These are phyloP conservation scores for Ciconia nigra DNA, from an alignment of 2,797 vertebrate species.

Conservation along the genomic window DNA sequence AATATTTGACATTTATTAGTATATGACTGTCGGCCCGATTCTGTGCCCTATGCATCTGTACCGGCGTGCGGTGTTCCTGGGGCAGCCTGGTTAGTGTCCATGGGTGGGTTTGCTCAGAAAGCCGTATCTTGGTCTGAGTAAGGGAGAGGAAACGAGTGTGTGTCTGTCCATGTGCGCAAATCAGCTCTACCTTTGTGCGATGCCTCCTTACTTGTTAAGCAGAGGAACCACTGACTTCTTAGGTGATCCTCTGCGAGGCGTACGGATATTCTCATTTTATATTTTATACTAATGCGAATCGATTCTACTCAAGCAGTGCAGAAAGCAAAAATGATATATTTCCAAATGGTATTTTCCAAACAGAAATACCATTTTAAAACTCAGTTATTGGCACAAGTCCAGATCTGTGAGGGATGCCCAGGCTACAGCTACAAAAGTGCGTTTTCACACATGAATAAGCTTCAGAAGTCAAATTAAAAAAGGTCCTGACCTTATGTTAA, in stretches of 20 bases:
- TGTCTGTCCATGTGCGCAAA: background rate
- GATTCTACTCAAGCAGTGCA: background rate
- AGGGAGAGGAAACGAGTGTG: background rate
- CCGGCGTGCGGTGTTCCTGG: background rate
- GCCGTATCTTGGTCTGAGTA: background rate
- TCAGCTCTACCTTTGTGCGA: no score
- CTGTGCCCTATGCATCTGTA: background rate
- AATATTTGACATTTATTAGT: background rate
- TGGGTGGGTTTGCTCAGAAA: background rate
- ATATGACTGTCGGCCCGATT: background rate
- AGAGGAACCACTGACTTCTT: background rate
- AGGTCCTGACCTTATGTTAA: background rate
- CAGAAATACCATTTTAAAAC: background rate
- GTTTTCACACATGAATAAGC: conserved; percentile 30
- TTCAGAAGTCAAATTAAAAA: conserved; percentile 36
- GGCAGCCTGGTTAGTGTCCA: background rate
- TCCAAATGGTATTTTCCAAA: background rate
- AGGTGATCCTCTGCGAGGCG: accelerated
- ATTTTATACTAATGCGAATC: background rate
- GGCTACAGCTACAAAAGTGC: background rate
- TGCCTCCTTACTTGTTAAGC: background rate
- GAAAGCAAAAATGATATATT: background rate
- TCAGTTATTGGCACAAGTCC: background rate
- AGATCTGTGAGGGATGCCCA: background rate
- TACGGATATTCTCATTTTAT: background rate